Conservation (phyloP, 2,888 invertebrate species). For the Crepidodera aurea region DNA sequence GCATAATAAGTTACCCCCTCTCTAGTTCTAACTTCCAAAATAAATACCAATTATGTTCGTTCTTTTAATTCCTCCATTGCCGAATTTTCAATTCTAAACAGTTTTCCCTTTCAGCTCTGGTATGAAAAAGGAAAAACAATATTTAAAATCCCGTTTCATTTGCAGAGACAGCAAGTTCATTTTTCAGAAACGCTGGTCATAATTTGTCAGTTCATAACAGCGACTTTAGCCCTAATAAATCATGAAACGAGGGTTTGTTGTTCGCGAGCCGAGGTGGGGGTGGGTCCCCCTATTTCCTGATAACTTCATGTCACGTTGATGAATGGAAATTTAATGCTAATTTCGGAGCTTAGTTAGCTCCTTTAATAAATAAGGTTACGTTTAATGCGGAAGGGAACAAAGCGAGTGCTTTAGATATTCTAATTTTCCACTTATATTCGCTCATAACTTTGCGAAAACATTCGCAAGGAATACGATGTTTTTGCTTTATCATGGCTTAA, state of each 20-base stretch:
- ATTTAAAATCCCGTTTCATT: conserved; percentile 11
- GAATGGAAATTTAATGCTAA: conserved; percentile 62
- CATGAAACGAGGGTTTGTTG: conserved; percentile 25
- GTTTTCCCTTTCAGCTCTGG: neutral
- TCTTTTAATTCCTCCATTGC: neutral
- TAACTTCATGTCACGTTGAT: conserved; percentile 61
- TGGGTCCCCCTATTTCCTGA: conserved; percentile 58
- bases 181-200: conserved; percentile 37
- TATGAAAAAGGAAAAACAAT: neutral
- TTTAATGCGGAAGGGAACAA: conserved; percentile 56
- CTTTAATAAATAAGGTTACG: conserved; percentile 60
- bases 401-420: conserved; percentile 56
- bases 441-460: conserved; percentile 52
- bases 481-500: conserved; percentile 48
- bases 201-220: conserved; percentile 52
- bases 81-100: neutral
- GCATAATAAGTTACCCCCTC: no score
- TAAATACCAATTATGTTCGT: no score
- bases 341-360: conserved; percentile 57
- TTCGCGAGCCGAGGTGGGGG: conserved; percentile 48
- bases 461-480: conserved; percentile 39
- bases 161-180: conserved; percentile 24
- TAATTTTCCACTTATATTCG: conserved; percentile 56
- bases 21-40: no score
- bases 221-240: conserved; percentile 43